Conservation (phyloP, 2,797 vertebrate species). For the Sebastes matsubarae region DNA sequence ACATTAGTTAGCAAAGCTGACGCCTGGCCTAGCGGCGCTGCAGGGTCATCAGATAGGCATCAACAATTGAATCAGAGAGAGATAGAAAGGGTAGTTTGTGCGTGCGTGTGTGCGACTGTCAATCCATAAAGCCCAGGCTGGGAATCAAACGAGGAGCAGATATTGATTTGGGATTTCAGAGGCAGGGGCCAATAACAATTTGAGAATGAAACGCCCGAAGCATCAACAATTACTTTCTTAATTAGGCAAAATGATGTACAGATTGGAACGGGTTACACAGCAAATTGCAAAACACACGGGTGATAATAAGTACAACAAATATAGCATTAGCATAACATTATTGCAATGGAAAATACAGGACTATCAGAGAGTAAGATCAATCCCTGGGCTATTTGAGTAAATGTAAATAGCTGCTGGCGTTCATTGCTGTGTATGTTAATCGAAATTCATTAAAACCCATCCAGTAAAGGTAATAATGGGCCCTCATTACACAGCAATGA, state of each 20-base stretch:
- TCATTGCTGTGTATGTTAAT: background rate
- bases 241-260: slow-evolving; percentile 42
- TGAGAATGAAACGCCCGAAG: slow-evolving; percentile 46
- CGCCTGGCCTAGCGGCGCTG: slow-evolving; percentile 37
- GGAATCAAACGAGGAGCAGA: slow-evolving; percentile 49
- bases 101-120: background rate
- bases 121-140: slow-evolving; percentile 42
- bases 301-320: background rate
- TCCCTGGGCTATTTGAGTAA: background rate
- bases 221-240: slow-evolving; percentile 56
- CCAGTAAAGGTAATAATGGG: background rate
- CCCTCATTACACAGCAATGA: background rate
- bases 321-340: slow-evolving; percentile 3
- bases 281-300: background rate
- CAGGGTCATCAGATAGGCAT: slow-evolving; percentile 61
- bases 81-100: background rate
- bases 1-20: slow-evolving; percentile 45
- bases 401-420: background rate
- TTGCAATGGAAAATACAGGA: background rate
- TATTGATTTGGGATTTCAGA: slow-evolving; percentile 73
- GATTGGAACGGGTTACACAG: background rate
- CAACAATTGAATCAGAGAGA: slow-evolving; percentile 46
- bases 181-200: slow-evolving; percentile 43
- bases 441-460: background rate
- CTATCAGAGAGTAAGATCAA: slow-evolving; percentile 1